phyloP scores from a whole-genome alignment of 2,888 invertebrate genomes.

The Abrostola tripartita region DNA sequence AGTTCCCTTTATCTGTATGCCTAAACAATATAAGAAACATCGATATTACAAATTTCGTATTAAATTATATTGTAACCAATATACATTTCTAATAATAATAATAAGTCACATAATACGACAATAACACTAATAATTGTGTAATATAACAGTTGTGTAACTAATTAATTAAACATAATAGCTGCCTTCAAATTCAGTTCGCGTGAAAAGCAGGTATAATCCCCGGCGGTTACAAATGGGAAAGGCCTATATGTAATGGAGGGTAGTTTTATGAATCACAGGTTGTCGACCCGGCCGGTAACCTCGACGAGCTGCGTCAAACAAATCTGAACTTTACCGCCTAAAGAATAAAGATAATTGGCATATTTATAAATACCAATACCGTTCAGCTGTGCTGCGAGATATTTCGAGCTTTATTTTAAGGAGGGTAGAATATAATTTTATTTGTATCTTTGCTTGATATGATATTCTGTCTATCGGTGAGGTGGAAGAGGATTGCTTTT shows the following conservation, averaged over 20 bases:
- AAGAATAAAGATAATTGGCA: constrained; percentile 45
- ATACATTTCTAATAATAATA: neutral
- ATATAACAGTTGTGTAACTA: constrained; percentile 51
- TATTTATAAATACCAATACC: constrained; percentile 37
- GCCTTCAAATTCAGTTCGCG: constrained; percentile 54
- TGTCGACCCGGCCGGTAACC: constrained; percentile 74
- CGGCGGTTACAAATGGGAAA: constrained; percentile 68
- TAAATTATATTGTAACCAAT: no score
- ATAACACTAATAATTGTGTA: constrained; percentile 3
- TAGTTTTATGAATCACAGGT: constrained; percentile 78
- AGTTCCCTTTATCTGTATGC: no score
- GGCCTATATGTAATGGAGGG: constrained; percentile 70
- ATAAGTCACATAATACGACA: neutral
- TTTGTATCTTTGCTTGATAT: constrained; percentile 12
- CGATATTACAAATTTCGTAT: no score
- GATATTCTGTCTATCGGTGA: constrained; percentile 29
- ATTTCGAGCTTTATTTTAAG: constrained; percentile 34
- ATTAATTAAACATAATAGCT: constrained; percentile 47
- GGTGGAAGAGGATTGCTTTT: constrained; percentile 38
- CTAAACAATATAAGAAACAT: no score
- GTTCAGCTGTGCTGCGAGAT: neutral
- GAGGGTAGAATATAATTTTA: constrained; percentile 23
- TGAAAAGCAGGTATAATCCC: constrained; percentile 62
- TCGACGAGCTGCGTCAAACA: constrained; percentile 42
- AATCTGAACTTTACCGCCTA: constrained; percentile 45